phyloP scores from a whole-genome alignment of 2,888 invertebrate genomes.

The Nezara viridula region DNA sequence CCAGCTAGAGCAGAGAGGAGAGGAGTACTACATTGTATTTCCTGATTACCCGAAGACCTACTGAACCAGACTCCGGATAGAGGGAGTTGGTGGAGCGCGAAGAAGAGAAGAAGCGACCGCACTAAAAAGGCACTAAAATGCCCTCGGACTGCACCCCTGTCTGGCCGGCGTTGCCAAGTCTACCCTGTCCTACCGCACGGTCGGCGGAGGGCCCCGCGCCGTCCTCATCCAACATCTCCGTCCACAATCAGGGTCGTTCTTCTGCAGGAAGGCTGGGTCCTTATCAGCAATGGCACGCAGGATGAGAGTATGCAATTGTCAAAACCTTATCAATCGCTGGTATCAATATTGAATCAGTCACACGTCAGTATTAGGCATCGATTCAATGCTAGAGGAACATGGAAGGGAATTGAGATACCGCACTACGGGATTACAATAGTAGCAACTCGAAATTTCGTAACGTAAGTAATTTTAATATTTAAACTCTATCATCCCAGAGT shows the following conservation, averaged over 20 bases:
- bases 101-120: constrained; percentile 22
- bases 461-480: no score
- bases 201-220: not conserved
- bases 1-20: not conserved
- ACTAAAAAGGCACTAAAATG: constrained; percentile 52
- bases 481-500: no score
- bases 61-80: not conserved
- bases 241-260: not conserved
- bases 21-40: not conserved
- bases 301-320: not conserved
- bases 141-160: constrained; percentile 51
- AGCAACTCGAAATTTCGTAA: no score
- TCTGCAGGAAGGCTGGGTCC: not conserved
- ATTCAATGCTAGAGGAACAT: no score
- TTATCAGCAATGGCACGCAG: not conserved
- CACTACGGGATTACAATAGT: no score
- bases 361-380: no score
- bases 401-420: no score
- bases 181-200: constrained; percentile 39
- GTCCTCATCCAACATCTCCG: not conserved
- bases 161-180: constrained; percentile 49
- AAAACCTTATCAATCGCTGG: not conserved
- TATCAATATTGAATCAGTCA: not conserved
- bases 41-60: constrained; percentile 3
- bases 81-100: not conserved